Conservation (phyloP, 2,797 vertebrate genomes). For the Manis javanica region DNA sequence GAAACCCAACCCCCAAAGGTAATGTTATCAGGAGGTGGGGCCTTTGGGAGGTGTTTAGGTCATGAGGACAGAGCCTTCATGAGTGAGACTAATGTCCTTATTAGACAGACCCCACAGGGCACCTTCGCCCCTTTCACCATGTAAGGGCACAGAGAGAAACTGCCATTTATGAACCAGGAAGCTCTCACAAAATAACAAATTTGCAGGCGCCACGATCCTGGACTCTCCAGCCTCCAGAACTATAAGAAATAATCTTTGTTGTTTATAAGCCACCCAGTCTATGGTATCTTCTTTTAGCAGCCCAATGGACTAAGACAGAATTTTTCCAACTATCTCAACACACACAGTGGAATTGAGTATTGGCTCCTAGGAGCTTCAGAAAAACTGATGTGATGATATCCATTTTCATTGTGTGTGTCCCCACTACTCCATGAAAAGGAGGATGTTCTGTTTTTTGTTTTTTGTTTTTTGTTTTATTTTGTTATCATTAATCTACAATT, state of each 20-base stretch:
- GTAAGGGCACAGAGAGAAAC: neutral
- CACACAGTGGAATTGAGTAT: neutral
- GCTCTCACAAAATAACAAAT: neutral
- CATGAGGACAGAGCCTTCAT: neutral
- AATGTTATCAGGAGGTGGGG: neutral
- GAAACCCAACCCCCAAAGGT: neutral
- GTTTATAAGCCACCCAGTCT: neutral
- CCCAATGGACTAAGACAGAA: neutral
- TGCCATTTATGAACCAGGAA: accelerated
- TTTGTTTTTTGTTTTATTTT: no score
- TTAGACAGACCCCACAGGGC: neutral
- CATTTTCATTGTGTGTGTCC: neutral
- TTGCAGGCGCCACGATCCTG: accelerated
- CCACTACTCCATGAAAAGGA: neutral
- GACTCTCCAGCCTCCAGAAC: neutral
- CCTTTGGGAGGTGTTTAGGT: neutral
- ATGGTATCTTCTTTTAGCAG: neutral
- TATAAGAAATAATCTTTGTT: neutral
- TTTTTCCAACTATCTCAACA: neutral
- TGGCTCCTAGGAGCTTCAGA: neutral
- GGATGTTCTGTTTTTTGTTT: no score
- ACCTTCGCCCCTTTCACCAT: neutral
- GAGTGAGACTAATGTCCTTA: neutral
- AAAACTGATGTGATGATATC: neutral
- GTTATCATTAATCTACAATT: no score